phyloP scores from a whole-genome alignment of 2,113 vertebrate species.

The Mus spicilegus region DNA sequence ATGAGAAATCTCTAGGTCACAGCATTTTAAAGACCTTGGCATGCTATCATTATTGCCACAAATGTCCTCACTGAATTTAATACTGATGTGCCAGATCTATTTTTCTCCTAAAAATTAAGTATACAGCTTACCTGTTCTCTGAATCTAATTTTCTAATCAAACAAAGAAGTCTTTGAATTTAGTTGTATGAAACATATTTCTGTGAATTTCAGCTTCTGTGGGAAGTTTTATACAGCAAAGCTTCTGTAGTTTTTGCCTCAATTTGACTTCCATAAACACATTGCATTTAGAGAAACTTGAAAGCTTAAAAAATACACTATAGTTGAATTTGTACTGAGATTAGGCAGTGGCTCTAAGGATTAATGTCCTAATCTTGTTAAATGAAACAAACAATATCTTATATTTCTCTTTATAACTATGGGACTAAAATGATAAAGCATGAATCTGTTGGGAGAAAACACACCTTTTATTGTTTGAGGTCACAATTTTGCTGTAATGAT shows the following conservation, averaged over 20 bases:
- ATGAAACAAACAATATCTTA: not conserved
- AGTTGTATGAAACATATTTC: not conserved
- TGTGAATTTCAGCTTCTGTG: not conserved
- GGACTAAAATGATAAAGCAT: not conserved
- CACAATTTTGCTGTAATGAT: not conserved
- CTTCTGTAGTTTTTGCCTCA: not conserved
- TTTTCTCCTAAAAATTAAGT: conserved; percentile 54
- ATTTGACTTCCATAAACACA: not conserved
- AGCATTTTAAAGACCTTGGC: not conserved
- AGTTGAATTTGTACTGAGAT: not conserved
- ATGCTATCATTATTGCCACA: conserved; percentile 44
- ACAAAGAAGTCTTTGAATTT: conserved; percentile 39
- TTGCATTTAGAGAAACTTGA: not conserved
- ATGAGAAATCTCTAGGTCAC: conserved; percentile 40
- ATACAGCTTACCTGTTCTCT: conserved; percentile 51
- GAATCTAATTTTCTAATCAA: conserved; percentile 20
- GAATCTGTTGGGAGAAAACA: not conserved
- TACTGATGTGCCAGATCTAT: conserved; percentile 1
- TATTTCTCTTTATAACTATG: not conserved
- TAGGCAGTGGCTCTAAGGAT: not conserved
- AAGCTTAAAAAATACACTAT: not conserved
- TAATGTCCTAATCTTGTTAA: not conserved
- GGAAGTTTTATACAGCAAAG: not conserved
- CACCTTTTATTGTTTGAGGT: not conserved
- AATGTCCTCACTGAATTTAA: conserved; percentile 73